A percentile compares a stretch with the other conserved stretches of the same genome.
phyloP scores from a whole-genome alignment of 2,797 vertebrate genomes.

The Hozukius guyotensis region DNA sequence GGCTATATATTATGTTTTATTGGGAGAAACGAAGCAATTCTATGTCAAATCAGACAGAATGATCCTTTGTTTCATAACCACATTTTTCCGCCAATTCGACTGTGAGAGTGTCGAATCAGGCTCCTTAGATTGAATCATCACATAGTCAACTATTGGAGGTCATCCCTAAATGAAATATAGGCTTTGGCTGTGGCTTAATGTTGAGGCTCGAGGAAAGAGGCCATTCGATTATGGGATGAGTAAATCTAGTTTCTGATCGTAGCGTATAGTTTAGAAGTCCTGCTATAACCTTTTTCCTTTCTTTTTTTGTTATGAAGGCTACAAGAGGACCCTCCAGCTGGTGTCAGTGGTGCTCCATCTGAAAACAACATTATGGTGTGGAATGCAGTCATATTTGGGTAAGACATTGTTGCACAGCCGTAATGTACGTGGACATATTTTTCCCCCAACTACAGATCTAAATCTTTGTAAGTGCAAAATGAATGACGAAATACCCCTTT shows the following conservation, averaged over 20 bases:
- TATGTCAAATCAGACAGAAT: not conserved
- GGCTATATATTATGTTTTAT: not conserved
- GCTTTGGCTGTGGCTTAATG: not conserved
- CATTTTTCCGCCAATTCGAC: not conserved
- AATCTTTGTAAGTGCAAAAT: not conserved
- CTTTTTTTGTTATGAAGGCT: slow-evolving; percentile 80
- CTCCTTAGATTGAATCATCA: not conserved
- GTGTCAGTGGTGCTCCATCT: slow-evolving; percentile 95
- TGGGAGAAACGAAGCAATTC: not conserved
- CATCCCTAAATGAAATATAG: not conserved
- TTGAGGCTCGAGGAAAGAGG: not conserved
- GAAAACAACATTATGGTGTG: slow-evolving; percentile 99
- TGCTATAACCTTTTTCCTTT: not conserved
- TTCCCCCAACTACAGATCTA: not conserved
- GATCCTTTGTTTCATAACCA: not conserved
- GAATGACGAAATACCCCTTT: not conserved
- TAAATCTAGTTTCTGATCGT: not conserved
- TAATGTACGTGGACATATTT: not conserved
- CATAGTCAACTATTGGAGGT: not conserved
- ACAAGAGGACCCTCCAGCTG: slow-evolving; percentile 97
- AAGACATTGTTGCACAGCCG: slow-evolving; percentile 59
- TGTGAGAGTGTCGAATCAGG: not conserved
- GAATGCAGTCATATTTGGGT: slow-evolving; percentile 99
- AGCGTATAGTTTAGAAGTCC: not conserved
- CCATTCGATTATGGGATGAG: not conserved